Evolutionary conservation across 2,797 vertebrate genomes (phyloP).

Genomic region (Lophius americanus): DNA sequence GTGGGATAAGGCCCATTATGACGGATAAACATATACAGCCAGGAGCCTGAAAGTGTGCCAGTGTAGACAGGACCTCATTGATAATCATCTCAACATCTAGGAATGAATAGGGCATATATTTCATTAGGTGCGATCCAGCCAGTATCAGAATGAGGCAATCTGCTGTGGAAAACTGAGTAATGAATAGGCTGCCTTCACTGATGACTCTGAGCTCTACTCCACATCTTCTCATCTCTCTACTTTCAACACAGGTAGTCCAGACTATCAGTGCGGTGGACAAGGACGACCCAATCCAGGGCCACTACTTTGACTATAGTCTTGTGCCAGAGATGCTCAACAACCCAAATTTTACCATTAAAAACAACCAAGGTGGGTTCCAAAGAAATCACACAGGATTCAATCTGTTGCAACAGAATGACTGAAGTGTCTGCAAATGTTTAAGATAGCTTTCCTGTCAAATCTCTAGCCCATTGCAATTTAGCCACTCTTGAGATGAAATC

Average conservation of each 20-base stretch:
- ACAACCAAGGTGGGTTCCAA: conserved; percentile 90
- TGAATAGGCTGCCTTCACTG: conserved; percentile 51
- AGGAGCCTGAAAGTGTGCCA: conserved; percentile 69
- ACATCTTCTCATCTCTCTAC: conserved; percentile 45
- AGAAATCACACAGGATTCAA: neutral
- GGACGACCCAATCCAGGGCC: conserved; percentile 95
- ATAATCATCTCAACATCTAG: conserved; percentile 77
- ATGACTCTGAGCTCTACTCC: conserved; percentile 33
- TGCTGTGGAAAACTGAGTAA: conserved; percentile 56
- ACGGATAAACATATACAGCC: conserved; percentile 78
- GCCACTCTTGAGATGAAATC: conserved; percentile 60
- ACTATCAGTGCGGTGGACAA: conserved; percentile 95
- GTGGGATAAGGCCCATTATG: conserved; percentile 72
- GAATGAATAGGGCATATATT: conserved; percentile 73
- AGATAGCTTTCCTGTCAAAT: conserved; percentile 52
- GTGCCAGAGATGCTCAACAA: conserved; percentile 96
- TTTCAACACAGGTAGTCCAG: conserved; percentile 90
- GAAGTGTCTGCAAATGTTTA: conserved; percentile 43
- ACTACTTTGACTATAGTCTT: conserved; percentile 95
- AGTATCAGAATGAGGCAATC: conserved; percentile 51
- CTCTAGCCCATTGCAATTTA: conserved; percentile 50
- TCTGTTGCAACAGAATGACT: conserved; percentile 28
- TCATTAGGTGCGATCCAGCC: conserved; percentile 68
- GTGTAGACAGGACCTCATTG: conserved; percentile 69
- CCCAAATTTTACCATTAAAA: conserved; percentile 98